Conservation (phyloP, 2,888 invertebrate genomes). For the Crematogaster levior region DNA sequence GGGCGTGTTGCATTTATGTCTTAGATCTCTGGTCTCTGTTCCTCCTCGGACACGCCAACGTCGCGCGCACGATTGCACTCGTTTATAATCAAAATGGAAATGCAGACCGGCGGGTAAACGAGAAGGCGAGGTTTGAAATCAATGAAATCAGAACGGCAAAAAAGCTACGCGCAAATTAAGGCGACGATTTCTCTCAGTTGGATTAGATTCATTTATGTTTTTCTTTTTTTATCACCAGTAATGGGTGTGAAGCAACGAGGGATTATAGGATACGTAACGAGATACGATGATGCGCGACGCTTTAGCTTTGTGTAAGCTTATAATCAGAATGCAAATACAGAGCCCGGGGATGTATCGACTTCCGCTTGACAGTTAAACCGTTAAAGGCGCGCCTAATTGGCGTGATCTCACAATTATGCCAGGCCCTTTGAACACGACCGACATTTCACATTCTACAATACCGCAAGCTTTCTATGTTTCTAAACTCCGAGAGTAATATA, state of each 20-base stretch:
- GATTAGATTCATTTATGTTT: constrained; percentile 6
- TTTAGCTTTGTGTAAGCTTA: constrained; percentile 40
- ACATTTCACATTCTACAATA: background rate
- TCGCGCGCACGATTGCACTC: background rate
- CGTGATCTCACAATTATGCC: constrained; percentile 62
- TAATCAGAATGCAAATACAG: constrained; percentile 55
- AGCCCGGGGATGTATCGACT: constrained; percentile 37
- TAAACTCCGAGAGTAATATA: background rate
- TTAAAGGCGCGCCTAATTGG: constrained; percentile 58
- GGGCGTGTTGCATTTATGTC: constrained; percentile 27
- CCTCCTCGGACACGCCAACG: background rate
- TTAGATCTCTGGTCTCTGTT: background rate
- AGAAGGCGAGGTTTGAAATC: constrained; percentile 31
- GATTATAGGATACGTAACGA: background rate
- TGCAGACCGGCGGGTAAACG: background rate
- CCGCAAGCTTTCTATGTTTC: background rate
- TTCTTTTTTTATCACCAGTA: constrained; percentile 17
- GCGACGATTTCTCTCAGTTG: background rate
- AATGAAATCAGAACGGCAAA: constrained; percentile 26
- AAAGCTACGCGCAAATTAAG: constrained; percentile 13
- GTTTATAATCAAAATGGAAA: constrained; percentile 48
- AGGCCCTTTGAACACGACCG: constrained; percentile 38
- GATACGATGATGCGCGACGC: constrained; percentile 21
- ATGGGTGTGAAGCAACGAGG: background rate
- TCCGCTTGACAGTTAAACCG: constrained; percentile 40